These are phyloP conservation scores for Seriola dumerili DNA, from an alignment of 2,113 vertebrate genomes.

Conservation along the genomic window DNA sequence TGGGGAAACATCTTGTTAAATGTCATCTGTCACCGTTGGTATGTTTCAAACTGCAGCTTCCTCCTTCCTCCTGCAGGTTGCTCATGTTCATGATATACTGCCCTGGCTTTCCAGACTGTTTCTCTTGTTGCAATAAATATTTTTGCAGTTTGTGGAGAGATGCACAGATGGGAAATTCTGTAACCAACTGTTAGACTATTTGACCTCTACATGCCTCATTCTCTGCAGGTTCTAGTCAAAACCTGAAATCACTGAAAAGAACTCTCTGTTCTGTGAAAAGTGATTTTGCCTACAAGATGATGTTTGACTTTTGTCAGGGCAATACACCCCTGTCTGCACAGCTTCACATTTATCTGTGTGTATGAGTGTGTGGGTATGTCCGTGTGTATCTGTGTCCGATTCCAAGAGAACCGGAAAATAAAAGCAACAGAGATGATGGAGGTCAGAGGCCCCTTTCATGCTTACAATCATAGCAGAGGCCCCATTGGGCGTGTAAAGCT, in stretches of 20 bases:
- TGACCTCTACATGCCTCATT: constrained; percentile 50
- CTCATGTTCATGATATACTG: constrained; percentile 31
- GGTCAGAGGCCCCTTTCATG: constrained; percentile 85
- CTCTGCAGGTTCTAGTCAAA: constrained; percentile 71
- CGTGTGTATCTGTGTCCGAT: constrained; percentile 75
- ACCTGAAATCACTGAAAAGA: constrained; percentile 54
- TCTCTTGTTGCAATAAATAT: constrained; percentile 59
- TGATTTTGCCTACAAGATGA: constrained; percentile 66
- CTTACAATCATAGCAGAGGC: constrained; percentile 81
- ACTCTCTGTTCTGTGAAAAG: constrained; percentile 68
- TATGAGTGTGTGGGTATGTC: constrained; percentile 52
- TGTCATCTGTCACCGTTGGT: constrained; percentile 3
- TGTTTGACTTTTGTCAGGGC: constrained; percentile 75
- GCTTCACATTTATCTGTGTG: constrained; percentile 67
- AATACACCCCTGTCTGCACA: constrained; percentile 66
- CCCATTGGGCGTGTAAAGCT: constrained; percentile 80
- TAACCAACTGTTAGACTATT: constrained; percentile 56
- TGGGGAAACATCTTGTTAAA: constrained; percentile 15
- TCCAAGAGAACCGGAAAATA: constrained; percentile 78
- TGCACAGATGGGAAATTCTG: constrained; percentile 56
- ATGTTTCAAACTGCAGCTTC: constrained; percentile 2
- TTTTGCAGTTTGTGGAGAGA: constrained; percentile 47
- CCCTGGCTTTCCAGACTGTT: constrained; percentile 45
- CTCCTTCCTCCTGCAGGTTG: constrained; percentile 39
- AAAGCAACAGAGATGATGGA: constrained; percentile 83